A percentile compares a stretch with the other conserved stretches of the same genome.
These are phyloP conservation scores for Xestoiulus laeticollis DNA, from an alignment of 2,888 invertebrate species.

Conservation along the genomic window DNA sequence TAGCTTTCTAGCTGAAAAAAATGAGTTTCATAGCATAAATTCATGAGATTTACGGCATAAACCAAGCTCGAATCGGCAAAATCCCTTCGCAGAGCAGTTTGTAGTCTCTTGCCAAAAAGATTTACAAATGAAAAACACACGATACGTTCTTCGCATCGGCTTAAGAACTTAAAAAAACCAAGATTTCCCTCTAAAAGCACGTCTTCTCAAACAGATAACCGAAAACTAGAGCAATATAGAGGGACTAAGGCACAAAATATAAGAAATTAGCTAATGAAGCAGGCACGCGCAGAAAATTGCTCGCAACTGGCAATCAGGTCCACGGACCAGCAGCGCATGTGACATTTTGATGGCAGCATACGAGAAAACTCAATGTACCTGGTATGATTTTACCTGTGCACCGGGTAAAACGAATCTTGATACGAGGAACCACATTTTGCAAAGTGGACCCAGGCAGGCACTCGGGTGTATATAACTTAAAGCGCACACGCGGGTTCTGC, in stretches of 20 bases:
- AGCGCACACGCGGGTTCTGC: background rate
- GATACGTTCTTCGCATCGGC: background rate
- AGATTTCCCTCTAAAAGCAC: background rate
- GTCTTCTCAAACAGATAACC: background rate
- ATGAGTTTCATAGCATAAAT: too few species aligned
- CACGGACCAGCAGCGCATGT: background rate
- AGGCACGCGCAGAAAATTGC: background rate
- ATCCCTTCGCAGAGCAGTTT: background rate
- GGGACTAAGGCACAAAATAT: background rate
- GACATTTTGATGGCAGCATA: background rate
- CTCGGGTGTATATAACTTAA: background rate
- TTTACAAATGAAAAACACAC: background rate
- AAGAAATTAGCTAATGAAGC: background rate
- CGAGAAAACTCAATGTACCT: background rate
- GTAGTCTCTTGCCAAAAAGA: background rate
- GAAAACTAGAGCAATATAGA: background rate
- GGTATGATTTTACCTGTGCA: background rate
- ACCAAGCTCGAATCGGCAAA: too few species aligned
- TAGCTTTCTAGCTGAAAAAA: too few species aligned
- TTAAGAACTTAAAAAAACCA: background rate
- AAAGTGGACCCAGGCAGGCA: background rate
- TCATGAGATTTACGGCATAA: too few species aligned
- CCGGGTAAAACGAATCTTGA: background rate
- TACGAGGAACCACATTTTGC: background rate
- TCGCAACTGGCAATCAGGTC: background rate